Conservation (phyloP, 2,888 invertebrate genomes). For the Diaperis boleti region DNA sequence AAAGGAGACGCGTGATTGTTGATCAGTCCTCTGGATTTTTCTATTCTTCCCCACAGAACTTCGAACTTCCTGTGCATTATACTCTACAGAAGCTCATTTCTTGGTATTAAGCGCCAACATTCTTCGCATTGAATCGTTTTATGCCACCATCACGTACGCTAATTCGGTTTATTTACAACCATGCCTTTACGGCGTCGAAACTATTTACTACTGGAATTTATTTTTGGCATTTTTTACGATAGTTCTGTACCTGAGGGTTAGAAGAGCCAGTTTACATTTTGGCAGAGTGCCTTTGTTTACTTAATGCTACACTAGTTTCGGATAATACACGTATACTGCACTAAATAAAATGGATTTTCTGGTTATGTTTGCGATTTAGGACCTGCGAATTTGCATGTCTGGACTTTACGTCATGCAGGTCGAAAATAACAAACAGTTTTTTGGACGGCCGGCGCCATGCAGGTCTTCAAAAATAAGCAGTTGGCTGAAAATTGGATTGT, state of each 20-base stretch:
- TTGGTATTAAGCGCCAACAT: slow-evolving; percentile 14
- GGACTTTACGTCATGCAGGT: slow-evolving; percentile 12
- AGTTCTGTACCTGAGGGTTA: not conserved
- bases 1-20: slow-evolving; percentile 43
- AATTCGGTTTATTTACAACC: slow-evolving; percentile 4
- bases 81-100: slow-evolving; percentile 6
- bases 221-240: slow-evolving; percentile 2
- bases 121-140: slow-evolving; percentile 12
- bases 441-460: slow-evolving; percentile 15
- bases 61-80: slow-evolving; percentile 40
- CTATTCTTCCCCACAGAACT: slow-evolving; percentile 9
- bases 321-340: slow-evolving; percentile 10
- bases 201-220: not conserved
- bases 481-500: slow-evolving; percentile 16
- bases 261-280: not conserved
- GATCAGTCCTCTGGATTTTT: slow-evolving; percentile 38
- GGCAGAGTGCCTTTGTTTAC: slow-evolving; percentile 16
- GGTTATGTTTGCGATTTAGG: slow-evolving; percentile 14
- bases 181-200: not conserved
- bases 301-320: slow-evolving; percentile 22
- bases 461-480: slow-evolving; percentile 28
- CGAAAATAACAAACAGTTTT: slow-evolving; percentile 28
- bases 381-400: slow-evolving; percentile 27
- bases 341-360: slow-evolving; percentile 25
- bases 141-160: not conserved